Evolutionary conservation across 64 coral and sea anemone species (phyloP), one percentile per base, ranked within the genome.

Genomic region (Catalaphyllia jardinei): DNA sequence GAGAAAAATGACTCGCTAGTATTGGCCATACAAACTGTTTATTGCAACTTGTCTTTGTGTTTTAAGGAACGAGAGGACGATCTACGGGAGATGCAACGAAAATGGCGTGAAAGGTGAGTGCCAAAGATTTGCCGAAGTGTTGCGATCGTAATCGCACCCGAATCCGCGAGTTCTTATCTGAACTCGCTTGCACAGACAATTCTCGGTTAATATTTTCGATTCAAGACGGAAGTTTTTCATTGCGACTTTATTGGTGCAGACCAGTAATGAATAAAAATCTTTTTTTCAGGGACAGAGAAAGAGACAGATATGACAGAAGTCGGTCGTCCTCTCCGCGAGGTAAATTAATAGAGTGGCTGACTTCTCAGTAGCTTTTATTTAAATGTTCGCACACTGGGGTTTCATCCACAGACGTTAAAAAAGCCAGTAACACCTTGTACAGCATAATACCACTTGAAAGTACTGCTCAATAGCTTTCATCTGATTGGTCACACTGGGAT

Each of bases 51-150:
- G 64, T 60, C 28, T 17, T 74, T 59, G 10, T 30, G 22, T n/a
- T 80, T 57, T 83, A 22, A 96, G 95, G 95, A 93, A 20, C 92
- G 95, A 1, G 95, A 96, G 46, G 95, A 96, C 52, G 95, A 96
- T 72, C 74, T 96, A 19, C 80, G 95, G 39, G 87, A 96, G 67
- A 96, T 96, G 95, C 95, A 96, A 52, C 67, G 92, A 49, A 96
- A 96, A 77, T 96, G 95, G 95, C 86, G 92, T 50, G 92, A 92
- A 81, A 89, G 79, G 95, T 96, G 79, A 90, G 55, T 25, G 39
- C 25, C 10, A 27, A 19, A 9, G 60, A 52, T 31, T 29, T 46
- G 15, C 4, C 39, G 67, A 74, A 50, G n/a, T 10, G n/a, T n/a
- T 62, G 38, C 57, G 11, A 4, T 35, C 31, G 6, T 24, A 10